Evolutionary conservation across 2,113 vertebrate species (phyloP).

Genomic region (Rissa tridactyla): DNA sequence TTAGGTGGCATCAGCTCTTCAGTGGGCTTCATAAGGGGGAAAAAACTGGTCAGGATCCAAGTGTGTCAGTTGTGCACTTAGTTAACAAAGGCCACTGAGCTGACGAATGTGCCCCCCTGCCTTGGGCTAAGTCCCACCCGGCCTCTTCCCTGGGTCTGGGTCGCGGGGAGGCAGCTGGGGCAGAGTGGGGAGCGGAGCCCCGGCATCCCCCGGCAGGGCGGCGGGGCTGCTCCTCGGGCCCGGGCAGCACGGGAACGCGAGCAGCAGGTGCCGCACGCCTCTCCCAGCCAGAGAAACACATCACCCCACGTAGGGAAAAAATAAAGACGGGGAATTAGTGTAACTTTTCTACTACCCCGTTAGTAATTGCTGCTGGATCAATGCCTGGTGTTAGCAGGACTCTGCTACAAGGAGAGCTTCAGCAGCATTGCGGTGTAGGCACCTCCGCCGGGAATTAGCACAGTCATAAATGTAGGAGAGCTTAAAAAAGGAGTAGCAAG

Average conservation of each 20-base stretch:
- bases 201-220: fast-evolving
- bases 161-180: background rate
- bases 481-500: conserved; percentile 21
- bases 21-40: fast-evolving
- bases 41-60: background rate
- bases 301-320: background rate
- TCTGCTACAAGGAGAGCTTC: background rate
- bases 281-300: background rate
- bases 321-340: background rate
- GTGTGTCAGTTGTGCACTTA: too few species aligned
- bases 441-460: background rate
- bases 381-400: background rate
- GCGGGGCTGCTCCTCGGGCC: background rate
- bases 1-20: background rate
- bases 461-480: conserved; percentile 51
- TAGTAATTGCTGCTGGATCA: background rate
- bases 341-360: background rate
- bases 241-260: background rate
- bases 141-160: background rate
- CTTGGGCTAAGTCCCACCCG: background rate
- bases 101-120: background rate
- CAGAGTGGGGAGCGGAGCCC: background rate
- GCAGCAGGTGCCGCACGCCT: background rate
- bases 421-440: conserved; percentile 11
- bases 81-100: background rate